phyloP scores from a whole-genome alignment of 2,888 invertebrate genomes.

The Rhamphomyia laevipes region DNA sequence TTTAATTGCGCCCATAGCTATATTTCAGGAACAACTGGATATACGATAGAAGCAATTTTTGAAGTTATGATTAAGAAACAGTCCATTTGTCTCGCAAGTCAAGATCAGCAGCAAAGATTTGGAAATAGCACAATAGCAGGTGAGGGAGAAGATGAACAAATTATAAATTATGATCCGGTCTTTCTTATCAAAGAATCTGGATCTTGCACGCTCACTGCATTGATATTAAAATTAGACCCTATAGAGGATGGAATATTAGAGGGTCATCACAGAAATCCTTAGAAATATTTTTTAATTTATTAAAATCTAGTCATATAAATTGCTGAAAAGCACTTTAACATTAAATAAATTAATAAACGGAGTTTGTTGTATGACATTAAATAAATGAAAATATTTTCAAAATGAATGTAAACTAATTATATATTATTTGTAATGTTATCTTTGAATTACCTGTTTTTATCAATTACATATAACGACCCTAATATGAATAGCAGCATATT shows the following conservation, averaged over 20 bases:
- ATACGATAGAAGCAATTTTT: constrained; percentile 35
- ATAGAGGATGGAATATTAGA: constrained; percentile 11
- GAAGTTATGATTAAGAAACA: constrained; percentile 35
- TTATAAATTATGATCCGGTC: background rate
- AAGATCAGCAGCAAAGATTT: constrained; percentile 9
- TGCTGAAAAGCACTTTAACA: no score
- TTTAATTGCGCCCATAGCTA: constrained; percentile 30
- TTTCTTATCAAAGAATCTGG: constrained; percentile 36
- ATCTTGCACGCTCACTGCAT: constrained; percentile 35
- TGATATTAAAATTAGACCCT: constrained; percentile 32
- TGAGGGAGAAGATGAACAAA: background rate
- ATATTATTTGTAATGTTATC: no score
- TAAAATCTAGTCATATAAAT: no score
- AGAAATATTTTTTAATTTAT: no score
- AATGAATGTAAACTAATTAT: no score
- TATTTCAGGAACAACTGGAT: constrained; percentile 26
- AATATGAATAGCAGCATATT: no score
- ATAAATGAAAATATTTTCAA: no score
- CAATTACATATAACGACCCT: no score
- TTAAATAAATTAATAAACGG: no score
- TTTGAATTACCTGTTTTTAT: no score
- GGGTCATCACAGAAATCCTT: background rate
- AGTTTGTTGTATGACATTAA: no score
- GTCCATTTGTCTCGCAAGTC: constrained; percentile 26
- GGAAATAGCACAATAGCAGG: background rate